phyloP scores from a whole-genome alignment of 2,888 invertebrate genomes.

The Deroplatys truncata region DNA sequence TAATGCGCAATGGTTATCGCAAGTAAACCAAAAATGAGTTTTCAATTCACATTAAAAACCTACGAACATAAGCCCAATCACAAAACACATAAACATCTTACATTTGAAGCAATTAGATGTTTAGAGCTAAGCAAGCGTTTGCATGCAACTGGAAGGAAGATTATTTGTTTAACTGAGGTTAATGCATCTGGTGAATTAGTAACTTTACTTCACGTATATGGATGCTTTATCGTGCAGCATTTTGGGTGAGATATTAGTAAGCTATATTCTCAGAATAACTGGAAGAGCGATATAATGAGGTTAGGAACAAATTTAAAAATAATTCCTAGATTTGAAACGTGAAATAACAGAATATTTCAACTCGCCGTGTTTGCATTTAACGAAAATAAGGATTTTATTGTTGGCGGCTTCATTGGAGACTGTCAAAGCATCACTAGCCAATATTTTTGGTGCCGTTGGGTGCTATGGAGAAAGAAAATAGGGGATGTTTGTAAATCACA shows the following conservation, averaged over 20 bases:
- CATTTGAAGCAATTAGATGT: not conserved
- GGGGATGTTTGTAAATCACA: not conserved
- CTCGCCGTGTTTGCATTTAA: not conserved
- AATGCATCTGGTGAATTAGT: not conserved
- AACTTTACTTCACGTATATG: too few relatives aligned
- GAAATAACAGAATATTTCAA: not conserved
- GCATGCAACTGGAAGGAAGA: not conserved
- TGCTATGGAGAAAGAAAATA: not conserved
- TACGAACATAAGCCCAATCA: not conserved
- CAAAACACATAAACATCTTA: not conserved
- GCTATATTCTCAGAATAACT: not conserved
- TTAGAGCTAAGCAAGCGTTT: not conserved
- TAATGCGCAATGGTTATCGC: too few relatives aligned
- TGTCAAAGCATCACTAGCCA: not conserved
- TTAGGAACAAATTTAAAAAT: not conserved
- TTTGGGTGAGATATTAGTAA: not conserved
- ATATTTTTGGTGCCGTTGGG: not conserved
- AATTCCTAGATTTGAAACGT: not conserved
- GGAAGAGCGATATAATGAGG: not conserved
- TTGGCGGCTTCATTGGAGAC: conserved; percentile 4
- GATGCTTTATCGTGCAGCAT: not conserved
- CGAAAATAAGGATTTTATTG: not conserved
- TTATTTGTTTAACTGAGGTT: not conserved
- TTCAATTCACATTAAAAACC: not conserved
- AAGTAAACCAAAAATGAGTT: not conserved